Evolutionary conservation across 2,113 vertebrate genomes (phyloP).

Genomic region (Muntiacus muntjak): DNA sequence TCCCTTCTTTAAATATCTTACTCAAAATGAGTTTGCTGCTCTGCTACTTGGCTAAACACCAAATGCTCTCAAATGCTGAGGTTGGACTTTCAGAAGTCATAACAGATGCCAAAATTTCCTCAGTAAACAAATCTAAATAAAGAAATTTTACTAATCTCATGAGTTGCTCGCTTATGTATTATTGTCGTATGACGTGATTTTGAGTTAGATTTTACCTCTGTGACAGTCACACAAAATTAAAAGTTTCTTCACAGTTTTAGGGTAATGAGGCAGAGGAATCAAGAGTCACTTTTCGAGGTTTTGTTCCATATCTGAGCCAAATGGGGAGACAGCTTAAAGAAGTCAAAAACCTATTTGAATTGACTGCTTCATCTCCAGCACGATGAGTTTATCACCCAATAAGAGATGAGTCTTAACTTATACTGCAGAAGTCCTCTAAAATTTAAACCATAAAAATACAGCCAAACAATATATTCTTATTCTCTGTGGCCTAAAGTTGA

Average conservation of each 20-base stretch:
- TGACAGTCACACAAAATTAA: neutral
- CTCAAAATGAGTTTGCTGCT: slow-evolving; percentile 42
- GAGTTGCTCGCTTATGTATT: neutral
- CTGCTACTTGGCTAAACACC: slow-evolving; percentile 54
- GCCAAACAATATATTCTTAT: neutral
- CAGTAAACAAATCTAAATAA: slow-evolving; percentile 43
- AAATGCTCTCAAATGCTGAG: slow-evolving; percentile 64
- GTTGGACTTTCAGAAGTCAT: slow-evolving; percentile 38
- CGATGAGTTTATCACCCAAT: neutral
- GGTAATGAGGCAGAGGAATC: neutral
- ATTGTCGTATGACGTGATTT: neutral
- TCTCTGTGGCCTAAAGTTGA: neutral
- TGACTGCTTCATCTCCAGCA: neutral
- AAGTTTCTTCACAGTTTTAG: neutral
- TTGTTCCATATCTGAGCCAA: neutral
- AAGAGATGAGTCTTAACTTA: neutral
- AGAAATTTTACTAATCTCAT: neutral
- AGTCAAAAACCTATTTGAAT: neutral
- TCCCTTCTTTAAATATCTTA: slow-evolving; percentile 69
- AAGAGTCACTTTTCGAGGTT: neutral
- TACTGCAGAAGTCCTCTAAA: neutral
- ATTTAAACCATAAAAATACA: neutral
- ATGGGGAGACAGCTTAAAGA: neutral
- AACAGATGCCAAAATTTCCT: slow-evolving; percentile 60
- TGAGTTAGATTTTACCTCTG: neutral